Evolutionary conservation across 2,888 invertebrate species (phyloP).

Genomic region (Himalopsyche kuldschensis): DNA sequence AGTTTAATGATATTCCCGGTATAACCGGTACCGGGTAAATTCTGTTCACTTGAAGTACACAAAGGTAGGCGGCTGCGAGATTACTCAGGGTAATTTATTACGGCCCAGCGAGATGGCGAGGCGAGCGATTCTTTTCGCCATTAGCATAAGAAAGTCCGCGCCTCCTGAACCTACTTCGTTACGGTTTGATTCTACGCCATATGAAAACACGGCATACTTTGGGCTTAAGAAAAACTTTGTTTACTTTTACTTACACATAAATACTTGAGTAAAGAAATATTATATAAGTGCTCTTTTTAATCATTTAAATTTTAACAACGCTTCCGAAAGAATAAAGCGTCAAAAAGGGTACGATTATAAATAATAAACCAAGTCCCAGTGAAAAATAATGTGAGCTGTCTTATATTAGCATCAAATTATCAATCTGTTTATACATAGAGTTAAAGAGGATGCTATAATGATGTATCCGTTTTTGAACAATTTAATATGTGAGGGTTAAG

Average conservation of each 20-base stretch:
- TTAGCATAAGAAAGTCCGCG: constrained; percentile 26
- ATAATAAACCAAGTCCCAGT: too few relatives aligned
- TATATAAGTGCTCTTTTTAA: too few relatives aligned
- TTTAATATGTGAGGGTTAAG: too few relatives aligned
- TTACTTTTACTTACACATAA: not conserved
- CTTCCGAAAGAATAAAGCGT: too few relatives aligned
- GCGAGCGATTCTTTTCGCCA: constrained; percentile 25
- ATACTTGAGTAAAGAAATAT: not conserved
- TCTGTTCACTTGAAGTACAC: not conserved
- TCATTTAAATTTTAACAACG: too few relatives aligned
- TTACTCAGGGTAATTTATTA: constrained; percentile 27
- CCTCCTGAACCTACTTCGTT: not conserved
- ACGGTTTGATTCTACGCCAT: not conserved
- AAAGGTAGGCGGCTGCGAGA: constrained; percentile 14
- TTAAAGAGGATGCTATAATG: too few relatives aligned
- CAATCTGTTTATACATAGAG: too few relatives aligned
- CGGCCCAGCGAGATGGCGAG: not conserved
- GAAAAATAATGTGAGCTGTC: too few relatives aligned
- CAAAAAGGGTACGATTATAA: too few relatives aligned
- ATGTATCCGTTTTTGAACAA: too few relatives aligned
- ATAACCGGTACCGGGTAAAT: not conserved
- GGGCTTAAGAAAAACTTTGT: not conserved
- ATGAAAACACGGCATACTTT: not conserved
- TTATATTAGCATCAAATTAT: too few relatives aligned
- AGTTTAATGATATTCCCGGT: not conserved